Conservation (phyloP, 2,888 invertebrate genomes). For the Gortyna flavago region DNA sequence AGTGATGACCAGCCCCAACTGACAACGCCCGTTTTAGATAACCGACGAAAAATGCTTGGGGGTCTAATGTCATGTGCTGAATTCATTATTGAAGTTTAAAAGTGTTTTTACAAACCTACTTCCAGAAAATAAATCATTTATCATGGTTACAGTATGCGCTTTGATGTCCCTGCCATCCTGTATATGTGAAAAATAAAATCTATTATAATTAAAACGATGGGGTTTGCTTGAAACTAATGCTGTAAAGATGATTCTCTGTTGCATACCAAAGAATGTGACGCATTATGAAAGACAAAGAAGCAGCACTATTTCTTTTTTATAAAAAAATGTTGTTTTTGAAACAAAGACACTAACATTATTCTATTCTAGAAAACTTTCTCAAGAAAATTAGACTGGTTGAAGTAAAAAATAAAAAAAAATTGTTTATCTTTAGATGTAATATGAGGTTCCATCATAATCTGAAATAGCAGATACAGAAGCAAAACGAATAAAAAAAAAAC, state of each 20-base stretch:
- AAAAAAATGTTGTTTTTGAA: neutral
- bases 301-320: neutral
- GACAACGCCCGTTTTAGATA: too few relatives aligned
- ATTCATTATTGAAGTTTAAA: too few relatives aligned
- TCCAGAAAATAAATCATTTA: too few relatives aligned
- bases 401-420: constrained; percentile 22
- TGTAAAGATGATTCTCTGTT: constrained; percentile 16
- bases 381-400: constrained; percentile 21
- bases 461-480: neutral
- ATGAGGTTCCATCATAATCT: constrained; percentile 30
- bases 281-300: constrained; percentile 46
- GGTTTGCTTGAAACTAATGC: constrained; percentile 1
- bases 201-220: neutral
- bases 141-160: too few relatives aligned
- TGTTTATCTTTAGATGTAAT: constrained; percentile 30
- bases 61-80: too few relatives aligned
- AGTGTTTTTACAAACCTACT: too few relatives aligned
- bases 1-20: too few relatives aligned
- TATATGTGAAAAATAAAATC: constrained; percentile 6
- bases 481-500: neutral
- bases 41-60: too few relatives aligned
- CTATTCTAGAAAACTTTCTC: constrained; percentile 5
- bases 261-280: constrained; percentile 50
- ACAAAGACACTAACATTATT: constrained; percentile 14
- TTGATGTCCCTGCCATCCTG: too few relatives aligned